phyloP scores from a whole-genome alignment of 2,113 vertebrate genomes.

The Acrocephalus kingi region DNA sequence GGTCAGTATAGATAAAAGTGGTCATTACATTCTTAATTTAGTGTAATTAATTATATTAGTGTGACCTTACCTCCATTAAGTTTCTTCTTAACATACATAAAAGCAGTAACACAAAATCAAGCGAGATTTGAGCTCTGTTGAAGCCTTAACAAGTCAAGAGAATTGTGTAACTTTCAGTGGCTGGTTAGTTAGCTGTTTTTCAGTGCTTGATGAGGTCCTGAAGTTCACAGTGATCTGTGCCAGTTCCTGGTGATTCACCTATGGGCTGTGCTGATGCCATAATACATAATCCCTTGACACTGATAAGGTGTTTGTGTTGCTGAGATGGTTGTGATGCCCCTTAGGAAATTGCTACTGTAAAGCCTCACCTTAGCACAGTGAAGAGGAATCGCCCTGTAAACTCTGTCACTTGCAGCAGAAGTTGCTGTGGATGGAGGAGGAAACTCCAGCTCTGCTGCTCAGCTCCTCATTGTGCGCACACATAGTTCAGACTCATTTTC shows the following conservation, averaged over 20 bases:
- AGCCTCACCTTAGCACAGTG: not conserved
- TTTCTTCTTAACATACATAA: not conserved
- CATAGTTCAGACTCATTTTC: not conserved
- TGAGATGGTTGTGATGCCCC: not conserved
- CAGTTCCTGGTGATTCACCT: not conserved
- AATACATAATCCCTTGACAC: not conserved
- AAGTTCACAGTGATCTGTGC: not conserved
- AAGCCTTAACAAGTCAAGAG: not conserved
- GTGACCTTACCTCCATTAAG: not conserved
- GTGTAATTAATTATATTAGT: not conserved
- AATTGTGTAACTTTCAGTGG: not conserved
- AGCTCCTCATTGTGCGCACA: not conserved
- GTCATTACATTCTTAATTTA: not conserved
- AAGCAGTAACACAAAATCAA: not conserved
- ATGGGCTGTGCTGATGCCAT: not conserved
- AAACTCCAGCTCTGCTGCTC: not conserved
- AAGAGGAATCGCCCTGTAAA: fast-evolving
- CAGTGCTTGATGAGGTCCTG: not conserved
- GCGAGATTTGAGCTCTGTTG: not conserved
- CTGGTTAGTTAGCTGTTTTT: not conserved
- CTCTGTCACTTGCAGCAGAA: not conserved
- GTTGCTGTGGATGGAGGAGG: fast-evolving
- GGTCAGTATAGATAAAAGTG: not conserved
- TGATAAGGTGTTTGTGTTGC: not conserved
- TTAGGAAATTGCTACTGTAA: not conserved